phyloP scores from a whole-genome alignment of 1,140 invertebrate species.

The Tribolium castaneum region DNA sequence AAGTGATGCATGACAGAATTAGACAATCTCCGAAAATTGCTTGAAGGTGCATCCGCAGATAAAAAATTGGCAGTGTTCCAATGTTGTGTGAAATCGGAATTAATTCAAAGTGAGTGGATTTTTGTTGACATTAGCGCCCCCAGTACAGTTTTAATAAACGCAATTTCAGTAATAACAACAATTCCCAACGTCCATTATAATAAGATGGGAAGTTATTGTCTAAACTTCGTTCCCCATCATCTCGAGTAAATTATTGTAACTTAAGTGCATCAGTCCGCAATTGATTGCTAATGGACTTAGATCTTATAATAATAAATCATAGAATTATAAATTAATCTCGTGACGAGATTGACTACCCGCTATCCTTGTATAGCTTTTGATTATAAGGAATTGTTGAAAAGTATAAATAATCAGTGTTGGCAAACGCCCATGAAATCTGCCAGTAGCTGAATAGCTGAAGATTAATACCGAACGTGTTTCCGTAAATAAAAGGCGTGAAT shows the following conservation, averaged over 20 bases:
- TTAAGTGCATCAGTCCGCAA: slow-evolving; percentile 1
- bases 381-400: background rate
- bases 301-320: slow-evolving; percentile 10
- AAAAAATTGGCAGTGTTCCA: slow-evolving; percentile 13
- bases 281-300: background rate
- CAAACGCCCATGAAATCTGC: slow-evolving; percentile 2
- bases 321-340: background rate
- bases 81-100: background rate
- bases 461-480: slow-evolving; percentile 1
- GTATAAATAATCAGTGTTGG: background rate
- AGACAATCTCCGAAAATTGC: slow-evolving; percentile 3
- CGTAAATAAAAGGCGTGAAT: slow-evolving; percentile 17
- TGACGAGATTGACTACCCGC: background rate
- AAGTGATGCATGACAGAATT: slow-evolving; percentile 19
- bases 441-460: background rate
- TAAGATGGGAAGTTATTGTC: slow-evolving; percentile 2
- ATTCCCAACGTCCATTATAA: background rate
- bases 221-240: background rate
- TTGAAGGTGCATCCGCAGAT: background rate
- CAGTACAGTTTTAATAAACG: background rate
- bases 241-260: slow-evolving; percentile 1
- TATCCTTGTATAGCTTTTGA: background rate
- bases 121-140: background rate
- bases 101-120: background rate
- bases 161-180: slow-evolving; percentile 11